A percentile compares a stretch with the other conserved stretches of the same genome.
Evolutionary conservation across 2,888 invertebrate species (phyloP).

Genomic region (Eucera pruinosa): DNA sequence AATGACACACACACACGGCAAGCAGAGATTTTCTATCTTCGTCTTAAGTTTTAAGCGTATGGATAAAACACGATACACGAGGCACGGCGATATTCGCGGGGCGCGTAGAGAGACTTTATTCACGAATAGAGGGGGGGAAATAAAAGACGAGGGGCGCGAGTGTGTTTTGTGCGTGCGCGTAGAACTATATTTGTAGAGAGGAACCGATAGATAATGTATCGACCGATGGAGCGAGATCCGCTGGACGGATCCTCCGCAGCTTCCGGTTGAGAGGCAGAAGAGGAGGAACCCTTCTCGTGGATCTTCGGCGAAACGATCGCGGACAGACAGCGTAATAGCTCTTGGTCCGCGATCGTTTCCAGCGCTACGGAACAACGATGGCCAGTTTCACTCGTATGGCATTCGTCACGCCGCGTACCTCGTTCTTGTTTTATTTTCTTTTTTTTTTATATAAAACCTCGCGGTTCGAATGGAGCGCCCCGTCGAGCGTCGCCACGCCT

Average conservation of each 20-base stretch:
- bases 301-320: slow-evolving; percentile 50
- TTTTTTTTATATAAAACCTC: slow-evolving; percentile 3
- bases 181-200: slow-evolving; percentile 33
- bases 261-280: slow-evolving; percentile 62
- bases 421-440: background rate
- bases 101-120: too few relatives aligned
- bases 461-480: slow-evolving; percentile 23
- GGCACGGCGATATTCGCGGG: slow-evolving; percentile 41
- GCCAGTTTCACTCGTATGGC: slow-evolving; percentile 58
- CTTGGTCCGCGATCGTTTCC: slow-evolving; percentile 54
- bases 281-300: slow-evolving; percentile 59
- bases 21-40: too few relatives aligned
- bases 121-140: too few relatives aligned
- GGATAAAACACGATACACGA: too few relatives aligned
- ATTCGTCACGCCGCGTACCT: slow-evolving; percentile 44
- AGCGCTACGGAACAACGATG: slow-evolving; percentile 49
- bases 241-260: slow-evolving; percentile 63
- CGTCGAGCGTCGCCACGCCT: slow-evolving; percentile 36
- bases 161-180: background rate
- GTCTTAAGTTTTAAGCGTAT: too few relatives aligned
- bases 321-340: slow-evolving; percentile 37
- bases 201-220: slow-evolving; percentile 34
- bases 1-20: too few relatives aligned
- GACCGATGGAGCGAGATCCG: slow-evolving; percentile 50
- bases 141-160: too few relatives aligned